Base-by-base conservation (phyloP, 2,888 invertebrate genomes). In the Ceratothoa steindachneri region DNA sequence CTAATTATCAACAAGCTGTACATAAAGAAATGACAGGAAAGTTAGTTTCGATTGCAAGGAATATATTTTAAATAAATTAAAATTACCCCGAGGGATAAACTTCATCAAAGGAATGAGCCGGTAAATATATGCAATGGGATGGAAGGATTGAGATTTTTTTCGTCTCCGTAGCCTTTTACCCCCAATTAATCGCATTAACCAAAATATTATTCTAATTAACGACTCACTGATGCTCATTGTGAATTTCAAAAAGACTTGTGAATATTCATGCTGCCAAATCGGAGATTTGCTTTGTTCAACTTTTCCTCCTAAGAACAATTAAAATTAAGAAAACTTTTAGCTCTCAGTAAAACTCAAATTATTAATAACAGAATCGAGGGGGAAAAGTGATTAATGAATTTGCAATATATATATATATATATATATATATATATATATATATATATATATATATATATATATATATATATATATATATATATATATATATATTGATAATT, bases 101-200 rank as follows among this genome's bases (percentile, higher is more conserved):
- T n/a, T n/a, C n/a, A n/a, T n/a, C n/a, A n/a, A n/a, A n/a, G n/a
- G n/a, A n/a, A n/a, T n/a, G n/a, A n/a, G n/a, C n/a, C n/a, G n/a
- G n/a, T n/a, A n/a, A n/a, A n/a, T n/a, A n/a, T n/a, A n/a, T n/a
- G n/a, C n/a, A n/a, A n/a, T 41, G 5, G 31, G 5, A 22, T 15
- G 24, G 5, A 29, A n/a, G 69, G 69, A 9, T 69, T 31, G 51
- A 30, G 53, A 70, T 69, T 22, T 12, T n/a, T n/a, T 22, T 28
- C 65, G n/a, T 65, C 15, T 24, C 69, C 41, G 53, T 70, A 65
- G 67, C 71, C 71, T 74, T 74, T 74, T 74, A 74, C 74, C 68
- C 70, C 67, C 74, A 74, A 74, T 74, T 74, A 74, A 74, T 74
- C 74, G 74, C 74, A 74, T 74, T 74, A 74, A 64, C 71, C 74